These are phyloP conservation scores for Nicator chloris DNA, from an alignment of 2,113 vertebrate species.

Conservation along the genomic window DNA sequence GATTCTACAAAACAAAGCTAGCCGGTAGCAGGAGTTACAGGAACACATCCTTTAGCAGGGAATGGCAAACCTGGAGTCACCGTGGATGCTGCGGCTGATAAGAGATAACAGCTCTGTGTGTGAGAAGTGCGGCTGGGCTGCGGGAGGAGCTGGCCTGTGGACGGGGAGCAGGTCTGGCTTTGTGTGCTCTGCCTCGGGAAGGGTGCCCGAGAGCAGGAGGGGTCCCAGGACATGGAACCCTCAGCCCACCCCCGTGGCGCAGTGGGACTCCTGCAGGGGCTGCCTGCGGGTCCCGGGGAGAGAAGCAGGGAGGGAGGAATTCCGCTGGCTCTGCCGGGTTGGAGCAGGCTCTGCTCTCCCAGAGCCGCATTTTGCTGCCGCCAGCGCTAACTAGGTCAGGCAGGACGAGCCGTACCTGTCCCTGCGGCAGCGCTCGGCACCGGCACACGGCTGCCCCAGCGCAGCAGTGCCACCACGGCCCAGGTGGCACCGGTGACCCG, in stretches of 20 bases:
- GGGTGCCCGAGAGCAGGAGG: background rate
- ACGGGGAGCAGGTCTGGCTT: background rate
- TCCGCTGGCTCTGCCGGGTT: rapidly evolving
- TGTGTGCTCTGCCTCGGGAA: background rate
- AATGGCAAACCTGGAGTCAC: rapidly evolving
- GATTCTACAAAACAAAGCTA: background rate
- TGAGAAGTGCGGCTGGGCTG: rapidly evolving
- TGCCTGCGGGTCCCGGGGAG: rapidly evolving
- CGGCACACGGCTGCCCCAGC: too few species aligned
- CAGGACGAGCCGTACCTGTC: background rate
- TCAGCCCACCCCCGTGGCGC: rapidly evolving
- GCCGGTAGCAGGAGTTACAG: background rate
- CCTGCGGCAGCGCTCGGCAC: background rate
- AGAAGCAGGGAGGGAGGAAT: too few species aligned
- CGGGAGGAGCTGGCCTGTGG: rapidly evolving
- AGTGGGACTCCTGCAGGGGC: rapidly evolving
- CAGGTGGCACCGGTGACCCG: rapidly evolving
- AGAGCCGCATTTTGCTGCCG: background rate
- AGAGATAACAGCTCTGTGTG: rapidly evolving
- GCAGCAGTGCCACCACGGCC: rapidly evolving
- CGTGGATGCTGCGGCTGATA: rapidly evolving
- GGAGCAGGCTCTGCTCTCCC: background rate
- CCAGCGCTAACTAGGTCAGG: background rate
- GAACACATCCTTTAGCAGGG: background rate
- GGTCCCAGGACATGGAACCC: rapidly evolving